Evolutionary conservation across 2,888 invertebrate species (phyloP).

Genomic region (Nematopogon swammerdamellus): DNA sequence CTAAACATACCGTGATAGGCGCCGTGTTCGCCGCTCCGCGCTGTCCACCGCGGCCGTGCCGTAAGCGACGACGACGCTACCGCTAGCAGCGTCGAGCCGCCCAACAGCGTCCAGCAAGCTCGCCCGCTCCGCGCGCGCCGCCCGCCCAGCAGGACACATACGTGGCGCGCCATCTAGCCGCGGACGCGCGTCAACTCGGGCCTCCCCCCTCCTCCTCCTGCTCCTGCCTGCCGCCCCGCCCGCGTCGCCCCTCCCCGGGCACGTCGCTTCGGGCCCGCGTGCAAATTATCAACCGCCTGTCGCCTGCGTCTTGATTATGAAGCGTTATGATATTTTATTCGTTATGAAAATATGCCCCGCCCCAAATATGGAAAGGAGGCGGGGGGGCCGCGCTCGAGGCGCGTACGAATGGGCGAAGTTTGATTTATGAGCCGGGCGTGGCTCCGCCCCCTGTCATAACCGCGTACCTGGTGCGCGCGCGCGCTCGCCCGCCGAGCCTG

Average conservation of each 20-base stretch:
- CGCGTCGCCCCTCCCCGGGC: conserved; percentile 27
- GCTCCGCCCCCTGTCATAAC: conserved; percentile 71
- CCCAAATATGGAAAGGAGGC: conserved; percentile 60
- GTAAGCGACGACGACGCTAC: no score
- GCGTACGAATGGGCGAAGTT: conserved; percentile 64
- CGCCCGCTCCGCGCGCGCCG: no score
- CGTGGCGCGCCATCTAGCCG: no score
- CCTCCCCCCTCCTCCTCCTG: background rate
- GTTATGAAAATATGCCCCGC: conserved; percentile 58
- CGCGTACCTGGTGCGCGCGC: conserved; percentile 62
- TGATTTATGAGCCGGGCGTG: conserved; percentile 65
- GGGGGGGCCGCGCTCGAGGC: conserved; percentile 57
- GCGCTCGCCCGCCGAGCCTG: conserved; percentile 30
- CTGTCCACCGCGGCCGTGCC: no score
- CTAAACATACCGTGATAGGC: no score
- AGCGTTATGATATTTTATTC: conserved; percentile 38
- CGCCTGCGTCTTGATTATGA: conserved; percentile 56
- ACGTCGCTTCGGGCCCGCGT: conserved; percentile 14
- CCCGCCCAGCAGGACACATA: no score
- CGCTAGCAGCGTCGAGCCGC: no score
- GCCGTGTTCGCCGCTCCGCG: no score
- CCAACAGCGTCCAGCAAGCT: no score
- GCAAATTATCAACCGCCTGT: conserved; percentile 16
- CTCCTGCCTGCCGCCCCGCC: background rate
- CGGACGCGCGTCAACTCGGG: no score